Evolutionary conservation across 2,113 vertebrate genomes (phyloP), one percentile per base, ranked within the genome.

Genomic region (Silurus glanis): DNA sequence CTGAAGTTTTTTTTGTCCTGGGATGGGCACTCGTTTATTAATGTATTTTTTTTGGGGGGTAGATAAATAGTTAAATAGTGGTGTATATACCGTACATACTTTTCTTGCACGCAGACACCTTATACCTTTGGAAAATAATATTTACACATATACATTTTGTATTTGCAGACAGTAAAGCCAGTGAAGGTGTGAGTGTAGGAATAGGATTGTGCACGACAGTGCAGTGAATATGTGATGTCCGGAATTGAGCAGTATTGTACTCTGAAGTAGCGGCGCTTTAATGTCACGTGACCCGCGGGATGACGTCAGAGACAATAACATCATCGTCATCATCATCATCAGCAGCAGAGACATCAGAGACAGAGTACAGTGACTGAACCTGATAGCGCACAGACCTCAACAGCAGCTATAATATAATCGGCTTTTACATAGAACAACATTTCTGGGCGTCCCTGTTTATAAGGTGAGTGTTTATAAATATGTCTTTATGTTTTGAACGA

Each of bases 251-350:
- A 47, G 47, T 47, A 72, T 19, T 62, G 49, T 0, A 61, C 37
- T 37, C 37, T 37, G 37, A 37, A 37, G 37, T 37, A 37, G 37
- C 37, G 1, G 25, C n/a, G 28, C 61, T 71, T 49, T 10, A 2
- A 23, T 12, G 66, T 75, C 88, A 89, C 16, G 14, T 89, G 88
- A 87, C 58, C 62, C 3, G 0, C 17, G 14, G 0, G 1, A 3
- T 80, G 51, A 86, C 87, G 66, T 80, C 81, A 86, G 55, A 25
- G 16, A 14, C 6, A 8, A 5, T 45, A 9, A 78, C 56, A 1
- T 69, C 23, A 13, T 6, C 37, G 2, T 37, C 37, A 37, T 37
- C 37, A 37, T 37, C 37, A 37, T 37, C 37, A 37, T 1, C 37
- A 37, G 37, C 37, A 37, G 37, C 37, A 37, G 61, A 56, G 71